A percentile compares a stretch with the other conserved stretches of the same genome.
These are phyloP conservation scores for Drosophila stalkeri DNA, from an alignment of 2,888 invertebrate genomes.

Conservation along the genomic window DNA sequence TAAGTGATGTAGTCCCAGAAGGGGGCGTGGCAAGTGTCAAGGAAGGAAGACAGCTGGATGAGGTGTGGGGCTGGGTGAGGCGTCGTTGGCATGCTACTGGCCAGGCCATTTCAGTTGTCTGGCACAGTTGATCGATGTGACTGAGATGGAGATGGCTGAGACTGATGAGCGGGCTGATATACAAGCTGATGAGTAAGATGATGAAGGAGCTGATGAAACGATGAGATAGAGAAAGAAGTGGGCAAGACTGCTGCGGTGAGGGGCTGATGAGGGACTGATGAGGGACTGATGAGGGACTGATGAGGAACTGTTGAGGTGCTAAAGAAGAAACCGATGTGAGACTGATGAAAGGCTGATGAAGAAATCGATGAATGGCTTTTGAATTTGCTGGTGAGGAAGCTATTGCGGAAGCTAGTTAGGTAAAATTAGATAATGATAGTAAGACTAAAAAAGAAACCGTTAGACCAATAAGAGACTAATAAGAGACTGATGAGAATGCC, in stretches of 20 bases:
- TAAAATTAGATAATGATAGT: too few relatives aligned
- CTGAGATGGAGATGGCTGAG: background rate
- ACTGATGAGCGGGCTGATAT: background rate
- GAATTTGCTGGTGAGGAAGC: too few relatives aligned
- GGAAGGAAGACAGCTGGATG: too few relatives aligned
- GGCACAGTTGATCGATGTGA: slow-evolving; percentile 43
- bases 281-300: background rate
- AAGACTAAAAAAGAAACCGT: too few relatives aligned
- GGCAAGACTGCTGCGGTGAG: too few relatives aligned
- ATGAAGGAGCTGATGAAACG: background rate
- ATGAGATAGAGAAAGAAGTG: too few relatives aligned
- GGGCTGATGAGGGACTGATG: background rate
- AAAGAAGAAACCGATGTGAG: too few relatives aligned
- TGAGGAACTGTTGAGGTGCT: background rate
- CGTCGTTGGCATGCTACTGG: background rate
- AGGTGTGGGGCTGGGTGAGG: background rate
- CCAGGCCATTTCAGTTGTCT: background rate
- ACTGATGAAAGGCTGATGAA: too few relatives aligned
- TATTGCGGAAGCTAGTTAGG: too few relatives aligned
- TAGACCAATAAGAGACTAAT: too few relatives aligned
- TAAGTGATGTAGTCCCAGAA: slow-evolving; percentile 4
- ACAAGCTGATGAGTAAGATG: background rate
- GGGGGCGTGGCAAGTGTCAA: background rate
- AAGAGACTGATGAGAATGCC: background rate
- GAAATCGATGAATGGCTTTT: too few relatives aligned